Evolutionary conservation across 2,113 vertebrate genomes (phyloP).

Genomic region (Muntiacus muntjak): DNA sequence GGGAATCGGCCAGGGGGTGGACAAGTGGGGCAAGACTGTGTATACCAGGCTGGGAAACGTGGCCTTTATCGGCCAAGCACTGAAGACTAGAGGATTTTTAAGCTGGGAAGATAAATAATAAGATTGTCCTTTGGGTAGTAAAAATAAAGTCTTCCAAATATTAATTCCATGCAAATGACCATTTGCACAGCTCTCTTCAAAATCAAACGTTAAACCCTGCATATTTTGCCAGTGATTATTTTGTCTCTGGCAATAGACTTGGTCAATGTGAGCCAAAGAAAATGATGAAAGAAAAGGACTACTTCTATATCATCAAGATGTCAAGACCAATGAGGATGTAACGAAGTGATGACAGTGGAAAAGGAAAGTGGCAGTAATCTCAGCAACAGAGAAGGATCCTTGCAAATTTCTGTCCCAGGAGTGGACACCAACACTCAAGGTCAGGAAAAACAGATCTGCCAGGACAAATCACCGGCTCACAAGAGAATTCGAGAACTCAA

Average conservation of each 20-base stretch:
- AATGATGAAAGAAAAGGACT: neutral
- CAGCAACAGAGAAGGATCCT: neutral
- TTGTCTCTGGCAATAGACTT: slow-evolving; percentile 1
- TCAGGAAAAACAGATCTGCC: slow-evolving; percentile 17
- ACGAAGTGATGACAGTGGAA: neutral
- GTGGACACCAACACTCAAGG: neutral
- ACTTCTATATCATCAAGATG: neutral
- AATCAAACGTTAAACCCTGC: neutral
- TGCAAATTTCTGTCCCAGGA: slow-evolving; percentile 14
- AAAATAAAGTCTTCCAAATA: neutral
- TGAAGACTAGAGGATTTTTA: neutral
- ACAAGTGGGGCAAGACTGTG: neutral
- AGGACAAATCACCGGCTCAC: slow-evolving; percentile 16
- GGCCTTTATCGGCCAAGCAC: neutral
- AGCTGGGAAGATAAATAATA: neutral
- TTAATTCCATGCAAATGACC: neutral
- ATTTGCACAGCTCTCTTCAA: neutral
- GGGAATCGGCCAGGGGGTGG: neutral
- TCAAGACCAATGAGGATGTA: neutral
- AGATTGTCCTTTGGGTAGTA: neutral
- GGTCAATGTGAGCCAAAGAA: neutral
- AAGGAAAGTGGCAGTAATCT: neutral
- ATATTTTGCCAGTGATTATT: neutral
- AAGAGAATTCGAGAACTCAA: neutral
- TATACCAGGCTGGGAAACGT: neutral